Percentiles rank a stretch among this genome's conserved stretches.
Evolutionary conservation across 2,888 invertebrate species (phyloP).

Genomic region (Palloptera scutellata): DNA sequence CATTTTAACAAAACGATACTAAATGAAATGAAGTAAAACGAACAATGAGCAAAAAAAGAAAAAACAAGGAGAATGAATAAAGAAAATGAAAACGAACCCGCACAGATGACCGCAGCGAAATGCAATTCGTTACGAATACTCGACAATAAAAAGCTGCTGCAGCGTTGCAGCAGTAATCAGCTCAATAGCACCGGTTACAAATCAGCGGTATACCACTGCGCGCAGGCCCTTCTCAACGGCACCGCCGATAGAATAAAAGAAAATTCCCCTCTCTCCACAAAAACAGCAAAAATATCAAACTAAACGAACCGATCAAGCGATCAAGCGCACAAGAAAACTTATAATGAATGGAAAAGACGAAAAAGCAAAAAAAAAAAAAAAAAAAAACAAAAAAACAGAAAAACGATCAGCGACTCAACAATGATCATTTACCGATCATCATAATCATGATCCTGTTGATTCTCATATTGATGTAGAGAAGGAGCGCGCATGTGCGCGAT

Average conservation of each 20-base stretch:
- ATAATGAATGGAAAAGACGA: no score
- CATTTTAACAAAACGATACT: no score
- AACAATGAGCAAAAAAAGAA: background rate
- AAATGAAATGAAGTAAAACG: no score
- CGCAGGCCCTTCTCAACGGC: background rate
- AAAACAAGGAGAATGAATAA: constrained; percentile 7
- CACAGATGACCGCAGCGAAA: constrained; percentile 61
- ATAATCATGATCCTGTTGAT: constrained; percentile 16
- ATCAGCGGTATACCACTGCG: background rate
- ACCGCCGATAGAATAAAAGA: constrained; percentile 14
- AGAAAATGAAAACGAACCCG: constrained; percentile 3
- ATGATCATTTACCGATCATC: constrained; percentile 34
- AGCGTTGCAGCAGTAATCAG: constrained; percentile 25
- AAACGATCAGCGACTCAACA: constrained; percentile 27
- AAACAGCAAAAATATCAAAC: constrained; percentile 23
- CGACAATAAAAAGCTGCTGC: constrained; percentile 42
- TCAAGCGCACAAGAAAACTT: no score
- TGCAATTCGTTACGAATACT: constrained; percentile 58
- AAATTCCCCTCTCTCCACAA: background rate
- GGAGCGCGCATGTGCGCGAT: constrained; percentile 19
- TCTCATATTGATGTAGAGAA: constrained; percentile 11
- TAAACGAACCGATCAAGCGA: no score
- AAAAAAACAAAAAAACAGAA: constrained; percentile 13
- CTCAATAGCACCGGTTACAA: background rate
- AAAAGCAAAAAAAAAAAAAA: no score